Evolutionary conservation across 2,888 invertebrate species (phyloP), one percentile per base, ranked within the genome.

Genomic region (Machimus atricapillus): DNA sequence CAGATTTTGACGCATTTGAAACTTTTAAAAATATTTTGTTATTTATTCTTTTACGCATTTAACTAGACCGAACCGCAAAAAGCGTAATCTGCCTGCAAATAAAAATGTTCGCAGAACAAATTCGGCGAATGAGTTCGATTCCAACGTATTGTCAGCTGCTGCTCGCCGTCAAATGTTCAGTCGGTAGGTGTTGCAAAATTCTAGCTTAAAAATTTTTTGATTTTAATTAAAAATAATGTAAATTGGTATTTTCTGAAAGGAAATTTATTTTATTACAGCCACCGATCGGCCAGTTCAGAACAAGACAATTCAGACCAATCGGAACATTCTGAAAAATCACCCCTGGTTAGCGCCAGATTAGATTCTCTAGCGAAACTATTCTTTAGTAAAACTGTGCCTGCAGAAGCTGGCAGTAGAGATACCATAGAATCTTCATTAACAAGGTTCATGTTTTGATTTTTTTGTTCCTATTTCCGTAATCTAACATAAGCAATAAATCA

Each of bases 341-440:
- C 95, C 34, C 93, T 96, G 87, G 94, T 96, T 90, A 94, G 95
- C 89, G 94, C 95, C 93, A 95, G 96, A 92, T 95, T 95, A 90
- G 96, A 96, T 92, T 96, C 95, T 88, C 93, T 97, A 87, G 96
- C 96, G 37, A 96, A 96, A 91, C 92, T 96, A 90, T 94, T 97
- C 90, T 96, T 96, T 92, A 95, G 94, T 93, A 95, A 95, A 91
- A 92, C 92, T 90, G 91, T 92, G 91, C 91, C 92, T 91, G 90
- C 92, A 91, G 92, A 92, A 90, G 90, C 90, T 91, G 91, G 92
- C 91, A 92, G 91, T 91, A 92, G 92, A 92, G 92, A 92, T 91
- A 92, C 91, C 90, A 90, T 92, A 91, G 92, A 92, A 90, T 92
- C 92, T 90, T 91, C 92, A 90, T 91, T 92, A 90, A 91, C 92